A percentile compares a stretch with the other conserved stretches of the same genome.
Evolutionary conservation across 2,113 vertebrate genomes (phyloP).

Genomic region (Coptodon rendalli): DNA sequence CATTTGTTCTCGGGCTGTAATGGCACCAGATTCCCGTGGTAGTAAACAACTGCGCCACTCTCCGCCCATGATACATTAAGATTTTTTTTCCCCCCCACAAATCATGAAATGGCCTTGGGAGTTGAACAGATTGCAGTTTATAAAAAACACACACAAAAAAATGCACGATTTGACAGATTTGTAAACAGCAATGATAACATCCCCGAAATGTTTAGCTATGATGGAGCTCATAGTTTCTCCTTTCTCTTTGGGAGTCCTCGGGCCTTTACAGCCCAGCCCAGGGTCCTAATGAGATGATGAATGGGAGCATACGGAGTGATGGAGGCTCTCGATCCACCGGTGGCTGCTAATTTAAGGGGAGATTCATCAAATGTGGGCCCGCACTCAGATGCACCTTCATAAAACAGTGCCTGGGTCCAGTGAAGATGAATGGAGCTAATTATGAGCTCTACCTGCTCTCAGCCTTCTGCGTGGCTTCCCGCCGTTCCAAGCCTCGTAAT

Average conservation of each 20-base stretch:
- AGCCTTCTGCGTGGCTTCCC: constrained; percentile 24
- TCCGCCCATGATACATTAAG: constrained; percentile 39
- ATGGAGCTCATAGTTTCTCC: constrained; percentile 22
- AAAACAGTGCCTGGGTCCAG: constrained; percentile 54
- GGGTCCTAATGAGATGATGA: constrained; percentile 72
- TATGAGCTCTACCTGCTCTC: constrained; percentile 60
- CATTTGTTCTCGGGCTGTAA: constrained; percentile 21
- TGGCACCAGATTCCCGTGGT: constrained; percentile 26
- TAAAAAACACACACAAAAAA: constrained; percentile 22
- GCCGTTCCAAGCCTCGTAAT: constrained; percentile 21
- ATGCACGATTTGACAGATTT: constrained; percentile 36
- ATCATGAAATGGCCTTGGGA: constrained; percentile 24
- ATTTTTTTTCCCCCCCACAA: constrained; percentile 14
- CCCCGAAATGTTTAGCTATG: constrained; percentile 27
- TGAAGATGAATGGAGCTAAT: constrained; percentile 75
- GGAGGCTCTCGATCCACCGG: constrained; percentile 57
- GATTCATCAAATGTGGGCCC: constrained; percentile 68
- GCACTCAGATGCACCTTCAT: constrained; percentile 50
- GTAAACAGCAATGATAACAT: constrained; percentile 35
- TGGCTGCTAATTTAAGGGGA: constrained; percentile 68
- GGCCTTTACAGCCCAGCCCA: constrained; percentile 1
- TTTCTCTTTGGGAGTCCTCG: constrained; percentile 8
- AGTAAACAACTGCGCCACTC: constrained; percentile 52
- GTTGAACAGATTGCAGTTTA: constrained; percentile 45
- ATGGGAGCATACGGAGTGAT: constrained; percentile 55